Base-by-base conservation (phyloP, 2,113 vertebrate species). In the Oncorhynchus keta region DNA sequence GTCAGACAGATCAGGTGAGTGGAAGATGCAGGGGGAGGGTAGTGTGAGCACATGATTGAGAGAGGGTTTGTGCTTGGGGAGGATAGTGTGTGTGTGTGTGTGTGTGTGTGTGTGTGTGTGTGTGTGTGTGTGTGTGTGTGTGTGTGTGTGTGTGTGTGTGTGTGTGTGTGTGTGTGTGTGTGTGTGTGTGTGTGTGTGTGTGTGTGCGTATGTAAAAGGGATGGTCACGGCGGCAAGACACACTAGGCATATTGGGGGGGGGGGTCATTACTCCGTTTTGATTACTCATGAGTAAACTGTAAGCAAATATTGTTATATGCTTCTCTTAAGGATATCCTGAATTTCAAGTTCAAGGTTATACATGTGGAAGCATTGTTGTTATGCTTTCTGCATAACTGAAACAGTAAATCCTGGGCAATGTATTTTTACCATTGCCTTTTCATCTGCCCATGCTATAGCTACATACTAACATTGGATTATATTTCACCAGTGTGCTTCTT, bases 301-400 rank as follows among this genome's bases (percentile, higher is more conserved):
- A 32, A 2, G 14, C 35, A 18, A 18, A 49, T 22, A n/a, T 49
- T 49, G 9, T 48, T 14, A 11, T 14, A 5, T 45, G 35, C 9
- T 49, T 22, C 26, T 30, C 5, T 4, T 32, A 68, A 81, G 84
- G 78, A 85, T 85, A 86, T 88, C 77, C 81, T 85, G 88, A 77
- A 80, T 85, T 85, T 80, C 75, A 85, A 59, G 76, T 78, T 89
- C 91, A 92, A 91, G 90, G 91, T 91, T 92, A 91, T 70, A 72
- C 64, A 62, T 72, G 79, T 75, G 70, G 35, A n/a, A 24, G 75
- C 70, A 79, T n/a, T 39, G 5, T 39, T 32, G 73, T 83, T 77
- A 59, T 79, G 77, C 80, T 76, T 76, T 77, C 81, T 77, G 65
- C 65, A 3, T 78, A 78, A 80, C 83, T 84, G 77, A 78, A 83